Conservation (phyloP, 2,888 invertebrate genomes). For the Caenorhabditis sinica region DNA sequence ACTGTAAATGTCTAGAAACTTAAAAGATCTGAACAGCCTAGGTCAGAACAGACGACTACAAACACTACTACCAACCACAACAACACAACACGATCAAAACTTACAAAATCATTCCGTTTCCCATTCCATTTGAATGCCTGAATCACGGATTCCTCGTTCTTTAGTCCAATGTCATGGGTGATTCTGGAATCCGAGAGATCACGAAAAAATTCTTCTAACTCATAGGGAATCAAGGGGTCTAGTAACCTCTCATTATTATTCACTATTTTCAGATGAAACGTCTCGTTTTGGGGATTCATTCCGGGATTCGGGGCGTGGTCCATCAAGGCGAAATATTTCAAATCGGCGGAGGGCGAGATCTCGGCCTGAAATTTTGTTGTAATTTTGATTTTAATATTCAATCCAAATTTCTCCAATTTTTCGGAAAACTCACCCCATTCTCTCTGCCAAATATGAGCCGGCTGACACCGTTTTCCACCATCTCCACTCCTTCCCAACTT, state of each 20-base stretch:
- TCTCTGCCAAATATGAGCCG: slow-evolving; percentile 55
- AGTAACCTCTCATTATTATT: slow-evolving; percentile 55
- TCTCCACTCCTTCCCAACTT: slow-evolving; percentile 64
- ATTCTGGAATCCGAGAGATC: slow-evolving; percentile 58
- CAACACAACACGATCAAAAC: slow-evolving; percentile 41
- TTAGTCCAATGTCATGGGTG: slow-evolving; percentile 49
- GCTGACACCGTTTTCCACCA: slow-evolving; percentile 43
- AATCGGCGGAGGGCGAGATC: slow-evolving; percentile 50
- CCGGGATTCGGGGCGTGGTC: slow-evolving; percentile 50
- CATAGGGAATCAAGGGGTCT: slow-evolving; percentile 43
- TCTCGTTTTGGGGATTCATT: slow-evolving; percentile 61
- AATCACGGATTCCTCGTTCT: slow-evolving; percentile 52
- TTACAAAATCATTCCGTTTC: slow-evolving; percentile 74
- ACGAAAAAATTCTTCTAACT: slow-evolving; percentile 50
- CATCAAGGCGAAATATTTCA: slow-evolving; percentile 44
- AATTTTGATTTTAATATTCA: background rate
- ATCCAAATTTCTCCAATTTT: too few relatives aligned
- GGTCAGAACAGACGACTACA: background rate
- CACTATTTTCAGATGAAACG: slow-evolving; percentile 54
- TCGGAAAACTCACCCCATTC: slow-evolving; percentile 32
- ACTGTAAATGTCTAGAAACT: too few relatives aligned
- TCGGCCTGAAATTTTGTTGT: slow-evolving; percentile 36
- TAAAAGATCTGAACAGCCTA: too few relatives aligned
- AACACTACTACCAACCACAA: slow-evolving; percentile 5
- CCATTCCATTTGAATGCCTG: slow-evolving; percentile 77